phyloP scores from a whole-genome alignment of 2,888 invertebrate genomes.

The Chydorus sphaericus region DNA sequence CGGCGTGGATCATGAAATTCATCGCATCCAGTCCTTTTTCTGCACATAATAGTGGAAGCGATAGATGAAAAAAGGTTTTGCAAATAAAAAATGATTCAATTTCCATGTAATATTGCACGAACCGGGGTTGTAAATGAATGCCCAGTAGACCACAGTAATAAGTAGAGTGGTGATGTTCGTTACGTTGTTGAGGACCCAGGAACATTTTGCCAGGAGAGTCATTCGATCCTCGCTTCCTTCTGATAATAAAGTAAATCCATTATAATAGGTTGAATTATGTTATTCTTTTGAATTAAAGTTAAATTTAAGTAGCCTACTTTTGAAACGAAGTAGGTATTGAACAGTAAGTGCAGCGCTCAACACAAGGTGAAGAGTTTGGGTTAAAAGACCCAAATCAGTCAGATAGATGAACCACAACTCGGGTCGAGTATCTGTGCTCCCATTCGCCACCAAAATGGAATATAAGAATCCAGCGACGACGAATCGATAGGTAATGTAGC shows the following conservation, averaged over 20 bases:
- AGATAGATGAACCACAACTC: constrained; percentile 53
- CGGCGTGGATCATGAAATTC: constrained; percentile 56
- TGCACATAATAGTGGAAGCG: not conserved
- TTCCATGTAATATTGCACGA: not conserved
- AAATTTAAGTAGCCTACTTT: no score
- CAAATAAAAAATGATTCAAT: not conserved
- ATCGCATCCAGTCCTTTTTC: constrained; percentile 26
- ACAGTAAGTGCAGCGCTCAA: constrained; percentile 39
- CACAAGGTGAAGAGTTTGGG: constrained; percentile 42
- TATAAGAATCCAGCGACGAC: constrained; percentile 36
- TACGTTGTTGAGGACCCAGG: constrained; percentile 54
- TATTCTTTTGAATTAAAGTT: not conserved
- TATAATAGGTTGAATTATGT: not conserved
- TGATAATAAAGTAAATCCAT: not conserved
- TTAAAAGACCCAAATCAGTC: constrained; percentile 53
- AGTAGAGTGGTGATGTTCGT: constrained; percentile 53
- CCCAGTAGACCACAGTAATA: constrained; percentile 64
- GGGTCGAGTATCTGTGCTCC: constrained; percentile 15
- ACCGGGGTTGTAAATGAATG: constrained; percentile 47
- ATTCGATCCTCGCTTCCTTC: no score
- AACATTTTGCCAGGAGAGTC: constrained; percentile 33
- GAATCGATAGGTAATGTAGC: constrained; percentile 40
- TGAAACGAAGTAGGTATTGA: constrained; percentile 2
- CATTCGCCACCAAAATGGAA: constrained; percentile 28
- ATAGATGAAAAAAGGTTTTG: not conserved